A percentile compares a stretch with the other conserved stretches of the same genome.
phyloP scores from a whole-genome alignment of 2,888 invertebrate genomes.

The Dasypogon diadema region DNA sequence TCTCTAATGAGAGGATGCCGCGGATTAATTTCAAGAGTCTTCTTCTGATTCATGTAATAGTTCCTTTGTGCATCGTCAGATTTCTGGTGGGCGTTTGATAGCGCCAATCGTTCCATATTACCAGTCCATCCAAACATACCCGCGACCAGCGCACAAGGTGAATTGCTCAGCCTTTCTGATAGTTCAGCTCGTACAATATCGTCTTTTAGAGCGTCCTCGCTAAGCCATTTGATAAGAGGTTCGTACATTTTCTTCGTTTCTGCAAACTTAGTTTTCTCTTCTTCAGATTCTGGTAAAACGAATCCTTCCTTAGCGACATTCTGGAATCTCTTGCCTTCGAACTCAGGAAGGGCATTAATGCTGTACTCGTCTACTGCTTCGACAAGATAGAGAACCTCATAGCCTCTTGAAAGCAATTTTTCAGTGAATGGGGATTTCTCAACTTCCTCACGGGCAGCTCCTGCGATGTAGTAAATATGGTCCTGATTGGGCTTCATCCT shows the following conservation, averaged over 20 bases:
- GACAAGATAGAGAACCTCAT: constrained; percentile 92
- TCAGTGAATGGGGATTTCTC: constrained; percentile 96
- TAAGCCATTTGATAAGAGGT: constrained; percentile 91
- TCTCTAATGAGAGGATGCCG: constrained; percentile 96
- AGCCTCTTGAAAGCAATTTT: constrained; percentile 90
- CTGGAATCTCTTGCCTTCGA: constrained; percentile 98
- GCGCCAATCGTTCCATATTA: constrained; percentile 97
- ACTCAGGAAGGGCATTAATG: constrained; percentile 95
- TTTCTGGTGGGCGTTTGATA: constrained; percentile 97
- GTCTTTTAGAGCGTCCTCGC: constrained; percentile 83
- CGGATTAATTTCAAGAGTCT: constrained; percentile 97
- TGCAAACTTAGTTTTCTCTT: constrained; percentile 81
- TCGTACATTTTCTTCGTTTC: constrained; percentile 83
- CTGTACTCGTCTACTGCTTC: constrained; percentile 99
- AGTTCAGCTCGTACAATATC: constrained; percentile 83
- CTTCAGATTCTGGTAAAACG: constrained; percentile 80
- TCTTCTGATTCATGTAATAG: constrained; percentile 92
- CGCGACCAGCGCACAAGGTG: constrained; percentile 96
- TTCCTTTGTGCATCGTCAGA: constrained; percentile 89
- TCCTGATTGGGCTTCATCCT: constrained; percentile 97
- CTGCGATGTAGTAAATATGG: constrained; percentile 96
- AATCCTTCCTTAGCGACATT: constrained; percentile 99
- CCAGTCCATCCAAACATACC: constrained; percentile 99
- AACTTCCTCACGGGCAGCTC: constrained; percentile 86
- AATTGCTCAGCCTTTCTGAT: constrained; percentile 89